phyloP scores from a whole-genome alignment of 2,888 invertebrate species.

The Operophtera brumata region DNA sequence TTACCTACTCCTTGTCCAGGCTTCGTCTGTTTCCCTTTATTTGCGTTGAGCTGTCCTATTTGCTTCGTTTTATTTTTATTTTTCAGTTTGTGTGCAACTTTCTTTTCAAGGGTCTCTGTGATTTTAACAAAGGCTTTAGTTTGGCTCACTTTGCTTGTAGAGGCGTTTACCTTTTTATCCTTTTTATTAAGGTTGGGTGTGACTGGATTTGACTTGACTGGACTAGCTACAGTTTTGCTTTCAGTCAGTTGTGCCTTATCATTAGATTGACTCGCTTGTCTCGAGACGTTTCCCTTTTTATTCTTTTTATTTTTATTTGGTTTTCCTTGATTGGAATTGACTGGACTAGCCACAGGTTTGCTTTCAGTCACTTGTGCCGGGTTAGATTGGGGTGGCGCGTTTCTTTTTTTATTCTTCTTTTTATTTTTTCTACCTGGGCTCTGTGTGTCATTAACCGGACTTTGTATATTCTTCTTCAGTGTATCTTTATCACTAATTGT shows the following conservation, averaged over 20 bases:
- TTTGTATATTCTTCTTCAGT: conserved; percentile 10
- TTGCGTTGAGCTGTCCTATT: conserved; percentile 58
- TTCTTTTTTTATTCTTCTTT: conserved; percentile 41
- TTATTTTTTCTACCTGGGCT: conserved; percentile 36
- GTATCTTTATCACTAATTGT: conserved; percentile 3
- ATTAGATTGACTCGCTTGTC: conserved; percentile 20
- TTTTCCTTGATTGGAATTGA: conserved; percentile 23
- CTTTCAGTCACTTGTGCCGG: conserved; percentile 16
- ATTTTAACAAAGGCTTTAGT: conserved; percentile 46
- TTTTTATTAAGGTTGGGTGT: conserved; percentile 45
- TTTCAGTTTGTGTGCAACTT: conserved; percentile 61
- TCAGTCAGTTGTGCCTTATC: conserved; percentile 14
- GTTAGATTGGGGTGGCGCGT: conserved; percentile 25
- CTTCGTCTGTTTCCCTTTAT: conserved; percentile 36
- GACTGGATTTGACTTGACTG: conserved; percentile 18
- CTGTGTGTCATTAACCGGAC: conserved; percentile 24
- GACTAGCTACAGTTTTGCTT: conserved; percentile 21
- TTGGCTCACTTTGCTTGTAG: conserved; percentile 8
- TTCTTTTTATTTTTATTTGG: conserved; percentile 44
- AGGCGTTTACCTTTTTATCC: conserved; percentile 26
- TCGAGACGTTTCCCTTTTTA: conserved; percentile 29
- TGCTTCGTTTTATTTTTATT: conserved; percentile 60
- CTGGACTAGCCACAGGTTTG: conserved; percentile 23
- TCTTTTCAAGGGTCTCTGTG: conserved; percentile 51
- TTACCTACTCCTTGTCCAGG: conserved; percentile 43